Percentiles rank a stretch among this genome's conserved stretches.
These are phyloP conservation scores for Caenorhabditis becei DNA, from an alignment of 2,888 invertebrate species.

Conservation along the genomic window DNA sequence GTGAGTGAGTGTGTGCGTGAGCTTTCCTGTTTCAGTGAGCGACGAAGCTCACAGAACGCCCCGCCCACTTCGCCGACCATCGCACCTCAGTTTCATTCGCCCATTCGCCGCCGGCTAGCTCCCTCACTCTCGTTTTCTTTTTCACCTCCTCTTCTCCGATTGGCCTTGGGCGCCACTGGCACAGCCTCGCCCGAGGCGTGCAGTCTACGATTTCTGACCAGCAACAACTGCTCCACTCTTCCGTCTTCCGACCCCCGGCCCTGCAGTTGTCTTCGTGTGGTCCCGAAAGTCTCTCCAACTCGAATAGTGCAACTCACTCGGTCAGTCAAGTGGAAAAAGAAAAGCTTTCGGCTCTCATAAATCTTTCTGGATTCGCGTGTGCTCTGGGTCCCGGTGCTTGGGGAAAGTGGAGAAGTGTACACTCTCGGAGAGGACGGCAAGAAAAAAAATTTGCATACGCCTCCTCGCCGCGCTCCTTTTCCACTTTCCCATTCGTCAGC, in stretches of 20 bases:
- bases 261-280: too few relatives aligned
- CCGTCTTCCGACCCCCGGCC: background rate
- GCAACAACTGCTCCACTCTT: background rate
- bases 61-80: background rate
- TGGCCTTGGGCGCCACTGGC: background rate
- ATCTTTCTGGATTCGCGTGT: too few relatives aligned
- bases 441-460: conserved; percentile 14
- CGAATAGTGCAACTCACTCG: too few relatives aligned
- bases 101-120: background rate
- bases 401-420: too few relatives aligned
- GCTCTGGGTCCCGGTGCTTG: too few relatives aligned
- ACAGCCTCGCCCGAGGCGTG: too few relatives aligned
- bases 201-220: background rate
- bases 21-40: too few relatives aligned
- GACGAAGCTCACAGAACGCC: background rate
- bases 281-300: too few relatives aligned
- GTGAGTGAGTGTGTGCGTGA: too few relatives aligned
- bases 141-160: background rate
- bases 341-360: too few relatives aligned
- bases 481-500: background rate
- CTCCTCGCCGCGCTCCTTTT: background rate
- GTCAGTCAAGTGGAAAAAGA: too few relatives aligned
- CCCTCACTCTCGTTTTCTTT: background rate
- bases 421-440: too few relatives aligned
- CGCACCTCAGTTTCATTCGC: background rate